Evolutionary conservation across 2,113 vertebrate species (phyloP).

Genomic region (Tylochromis polylepis): DNA sequence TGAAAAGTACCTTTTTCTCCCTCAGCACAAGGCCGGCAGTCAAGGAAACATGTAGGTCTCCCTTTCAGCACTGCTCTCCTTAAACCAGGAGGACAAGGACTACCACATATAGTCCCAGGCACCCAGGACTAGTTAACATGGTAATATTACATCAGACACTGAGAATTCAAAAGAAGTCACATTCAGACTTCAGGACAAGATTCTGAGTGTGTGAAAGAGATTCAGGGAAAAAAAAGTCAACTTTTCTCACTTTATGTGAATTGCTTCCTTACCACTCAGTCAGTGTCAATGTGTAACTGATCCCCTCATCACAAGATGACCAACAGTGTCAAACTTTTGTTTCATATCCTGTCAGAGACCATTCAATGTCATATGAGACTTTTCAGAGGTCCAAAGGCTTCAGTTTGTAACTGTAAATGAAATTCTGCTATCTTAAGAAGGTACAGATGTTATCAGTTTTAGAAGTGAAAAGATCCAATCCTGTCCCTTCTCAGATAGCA

Average conservation of each 20-base stretch:
- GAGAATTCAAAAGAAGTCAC: neutral
- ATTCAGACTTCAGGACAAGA: neutral
- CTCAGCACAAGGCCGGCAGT: constrained; percentile 39
- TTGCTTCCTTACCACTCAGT: constrained; percentile 23
- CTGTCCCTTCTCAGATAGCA: constrained; percentile 37
- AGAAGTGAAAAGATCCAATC: neutral
- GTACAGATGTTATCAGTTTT: neutral
- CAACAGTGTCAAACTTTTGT: constrained; percentile 44
- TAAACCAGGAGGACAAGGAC: neutral
- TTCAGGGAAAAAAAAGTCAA: neutral
- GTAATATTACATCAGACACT: neutral
- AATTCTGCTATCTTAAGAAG: neutral
- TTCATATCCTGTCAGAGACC: constrained; percentile 38
- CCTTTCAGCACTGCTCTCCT: neutral
- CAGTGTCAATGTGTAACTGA: neutral
- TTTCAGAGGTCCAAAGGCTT: neutral
- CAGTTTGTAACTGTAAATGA: constrained; percentile 42
- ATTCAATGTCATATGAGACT: constrained; percentile 62
- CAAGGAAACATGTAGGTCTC: neutral
- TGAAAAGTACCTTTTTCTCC: constrained; percentile 39
- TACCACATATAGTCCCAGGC: neutral
- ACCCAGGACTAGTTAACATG: neutral
- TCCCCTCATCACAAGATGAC: constrained; percentile 37
- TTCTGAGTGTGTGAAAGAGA: neutral
- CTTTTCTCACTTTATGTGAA: constrained; percentile 1